Conservation (phyloP, 2,797 vertebrate species). For the Eremophila alpestris region DNA sequence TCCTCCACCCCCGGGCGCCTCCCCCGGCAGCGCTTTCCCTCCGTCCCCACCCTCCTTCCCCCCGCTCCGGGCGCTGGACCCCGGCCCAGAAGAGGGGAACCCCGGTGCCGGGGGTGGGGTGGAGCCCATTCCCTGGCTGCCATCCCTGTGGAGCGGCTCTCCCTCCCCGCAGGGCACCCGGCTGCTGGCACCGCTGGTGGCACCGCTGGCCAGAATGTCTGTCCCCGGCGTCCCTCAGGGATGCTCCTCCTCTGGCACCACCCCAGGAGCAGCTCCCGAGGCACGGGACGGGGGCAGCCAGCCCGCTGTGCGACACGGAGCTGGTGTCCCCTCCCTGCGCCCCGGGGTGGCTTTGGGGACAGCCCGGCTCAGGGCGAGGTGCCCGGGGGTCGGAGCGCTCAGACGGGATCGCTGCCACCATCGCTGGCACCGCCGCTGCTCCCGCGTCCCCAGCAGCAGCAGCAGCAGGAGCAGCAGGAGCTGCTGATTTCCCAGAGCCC, state of each 20-base stretch:
- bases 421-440: not conserved
- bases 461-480: not conserved
- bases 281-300: not conserved
- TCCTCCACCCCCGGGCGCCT: not conserved
- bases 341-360: not conserved
- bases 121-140: not conserved
- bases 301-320: not conserved
- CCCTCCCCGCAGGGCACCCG: not conserved
- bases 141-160: not conserved
- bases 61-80: not conserved
- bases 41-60: not conserved
- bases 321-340: not conserved
- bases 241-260: not conserved
- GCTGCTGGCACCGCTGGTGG: not conserved
- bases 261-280: not conserved
- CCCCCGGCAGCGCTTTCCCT: not conserved
- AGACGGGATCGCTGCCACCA: not conserved
- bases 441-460: not conserved
- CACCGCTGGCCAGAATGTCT: not conserved
- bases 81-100: not conserved
- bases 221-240: fast-evolving
- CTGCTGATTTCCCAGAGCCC: not conserved
- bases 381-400: not conserved
- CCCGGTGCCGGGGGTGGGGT: not conserved
- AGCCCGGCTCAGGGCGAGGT: fast-evolving